A percentile compares a stretch with the other conserved stretches of the same genome.
These are phyloP conservation scores for Nerophis ophidion DNA, from an alignment of 2,113 vertebrate genomes.

Conservation along the genomic window DNA sequence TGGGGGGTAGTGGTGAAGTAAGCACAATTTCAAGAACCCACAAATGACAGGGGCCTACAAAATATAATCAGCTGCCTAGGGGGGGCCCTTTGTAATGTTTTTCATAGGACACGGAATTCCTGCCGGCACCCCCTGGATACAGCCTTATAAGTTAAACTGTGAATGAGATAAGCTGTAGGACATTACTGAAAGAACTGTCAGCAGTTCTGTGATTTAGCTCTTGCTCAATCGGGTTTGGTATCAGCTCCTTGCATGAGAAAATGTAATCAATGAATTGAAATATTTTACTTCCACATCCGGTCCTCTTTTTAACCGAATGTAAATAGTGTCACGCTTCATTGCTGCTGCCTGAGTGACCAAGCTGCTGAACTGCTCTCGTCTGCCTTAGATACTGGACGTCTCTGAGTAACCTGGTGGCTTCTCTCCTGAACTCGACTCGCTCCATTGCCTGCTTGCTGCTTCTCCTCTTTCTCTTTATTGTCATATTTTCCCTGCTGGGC, in stretches of 20 bases:
- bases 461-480: conserved; percentile 93
- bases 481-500: conserved; percentile 91
- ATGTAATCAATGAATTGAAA: not conserved
- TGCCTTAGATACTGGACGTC: conserved; percentile 87
- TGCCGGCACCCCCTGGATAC: no score
- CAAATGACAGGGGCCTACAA: no score
- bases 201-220: no score
- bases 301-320: not conserved
- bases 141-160: no score
- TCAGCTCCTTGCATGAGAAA: not conserved
- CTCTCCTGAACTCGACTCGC: conserved; percentile 90
- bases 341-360: not conserved
- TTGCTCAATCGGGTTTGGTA: no score
- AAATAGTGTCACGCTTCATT: not conserved
- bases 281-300: not conserved
- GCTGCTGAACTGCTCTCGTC: not conserved
- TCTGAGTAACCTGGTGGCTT: conserved; percentile 90
- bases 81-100: no score
- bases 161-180: no score
- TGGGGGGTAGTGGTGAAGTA: no score
- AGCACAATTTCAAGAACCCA: no score
- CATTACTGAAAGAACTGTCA: no score
- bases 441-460: conserved; percentile 94
- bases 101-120: no score
- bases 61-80: no score